These are phyloP conservation scores for Drusus annulatus DNA, from an alignment of 1,140 invertebrate species.

Conservation along the genomic window DNA sequence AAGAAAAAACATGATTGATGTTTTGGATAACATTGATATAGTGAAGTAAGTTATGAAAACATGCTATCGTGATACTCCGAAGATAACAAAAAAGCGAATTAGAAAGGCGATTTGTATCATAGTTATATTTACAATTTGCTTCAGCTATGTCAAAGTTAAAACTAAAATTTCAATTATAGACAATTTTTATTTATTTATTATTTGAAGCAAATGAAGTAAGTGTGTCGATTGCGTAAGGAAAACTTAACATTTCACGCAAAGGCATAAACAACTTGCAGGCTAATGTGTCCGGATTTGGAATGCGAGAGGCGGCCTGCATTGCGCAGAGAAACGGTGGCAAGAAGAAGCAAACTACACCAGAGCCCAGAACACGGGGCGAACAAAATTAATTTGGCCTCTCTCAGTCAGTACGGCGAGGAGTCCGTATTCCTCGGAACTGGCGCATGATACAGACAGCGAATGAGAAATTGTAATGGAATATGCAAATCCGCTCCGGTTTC, in stretches of 20 bases:
- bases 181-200: no score
- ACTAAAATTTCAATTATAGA: no score
- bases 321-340: constrained; percentile 40
- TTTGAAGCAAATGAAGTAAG: no score
- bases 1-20: no score
- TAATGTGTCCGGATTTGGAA: constrained; percentile 15
- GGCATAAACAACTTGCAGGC: constrained; percentile 6
- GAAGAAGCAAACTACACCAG: neutral
- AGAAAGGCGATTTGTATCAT: no score
- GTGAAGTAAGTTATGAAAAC: no score
- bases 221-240: no score
- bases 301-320: constrained; percentile 26
- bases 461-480: constrained; percentile 60
- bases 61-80: no score
- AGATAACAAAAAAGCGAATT: no score
- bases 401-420: constrained; percentile 15
- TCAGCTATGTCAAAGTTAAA: no score
- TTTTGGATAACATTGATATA: no score
- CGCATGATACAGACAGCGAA: constrained; percentile 54
- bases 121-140: no score
- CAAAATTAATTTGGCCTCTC: constrained; percentile 55
- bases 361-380: neutral
- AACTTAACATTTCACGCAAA: neutral
- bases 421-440: constrained; percentile 46
- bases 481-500: constrained; percentile 58